phyloP scores from a whole-genome alignment of 2,888 invertebrate species.

The Oscheius sp. region DNA sequence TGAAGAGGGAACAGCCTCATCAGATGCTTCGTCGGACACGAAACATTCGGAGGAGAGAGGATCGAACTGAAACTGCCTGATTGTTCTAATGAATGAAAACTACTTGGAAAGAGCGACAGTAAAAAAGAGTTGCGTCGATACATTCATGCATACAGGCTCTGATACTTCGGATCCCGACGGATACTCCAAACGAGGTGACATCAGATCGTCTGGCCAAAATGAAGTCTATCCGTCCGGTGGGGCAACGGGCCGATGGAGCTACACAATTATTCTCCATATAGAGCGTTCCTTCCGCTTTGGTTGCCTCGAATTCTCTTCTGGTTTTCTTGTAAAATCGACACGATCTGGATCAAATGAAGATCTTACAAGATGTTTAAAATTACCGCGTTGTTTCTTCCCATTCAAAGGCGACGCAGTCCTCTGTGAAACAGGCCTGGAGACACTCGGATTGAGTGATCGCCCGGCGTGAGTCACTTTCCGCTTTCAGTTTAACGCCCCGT shows the following conservation, averaged over 20 bases:
- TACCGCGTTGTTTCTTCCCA: conserved; percentile 47
- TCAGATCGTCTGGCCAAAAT: conserved; percentile 60
- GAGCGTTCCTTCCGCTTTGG: conserved; percentile 72
- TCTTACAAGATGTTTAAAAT: conserved; percentile 56
- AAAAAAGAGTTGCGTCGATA: conserved; percentile 59
- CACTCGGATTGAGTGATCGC: conserved; percentile 41
- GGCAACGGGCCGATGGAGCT: conserved; percentile 62
- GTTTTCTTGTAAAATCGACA: conserved; percentile 28
- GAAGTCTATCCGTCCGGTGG: conserved; percentile 61
- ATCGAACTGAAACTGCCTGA: conserved; percentile 53
- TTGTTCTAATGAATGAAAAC: background rate
- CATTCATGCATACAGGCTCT: conserved; percentile 67
- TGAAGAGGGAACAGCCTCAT: conserved; percentile 57
- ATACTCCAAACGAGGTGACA: conserved; percentile 56
- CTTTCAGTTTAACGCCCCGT: conserved; percentile 43
- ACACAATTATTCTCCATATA: conserved; percentile 78
- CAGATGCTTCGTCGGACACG: conserved; percentile 63
- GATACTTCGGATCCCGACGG: conserved; percentile 52
- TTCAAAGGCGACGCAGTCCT: conserved; percentile 50
- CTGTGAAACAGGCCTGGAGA: conserved; percentile 48
- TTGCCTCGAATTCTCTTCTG: conserved; percentile 27
- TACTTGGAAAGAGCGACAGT: conserved; percentile 63
- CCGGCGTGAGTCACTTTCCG: conserved; percentile 1
- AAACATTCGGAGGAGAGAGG: conserved; percentile 64
- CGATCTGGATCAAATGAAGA: conserved; percentile 45